phyloP scores from a whole-genome alignment of 2,797 vertebrate species.

The Sarcoramphus papa region DNA sequence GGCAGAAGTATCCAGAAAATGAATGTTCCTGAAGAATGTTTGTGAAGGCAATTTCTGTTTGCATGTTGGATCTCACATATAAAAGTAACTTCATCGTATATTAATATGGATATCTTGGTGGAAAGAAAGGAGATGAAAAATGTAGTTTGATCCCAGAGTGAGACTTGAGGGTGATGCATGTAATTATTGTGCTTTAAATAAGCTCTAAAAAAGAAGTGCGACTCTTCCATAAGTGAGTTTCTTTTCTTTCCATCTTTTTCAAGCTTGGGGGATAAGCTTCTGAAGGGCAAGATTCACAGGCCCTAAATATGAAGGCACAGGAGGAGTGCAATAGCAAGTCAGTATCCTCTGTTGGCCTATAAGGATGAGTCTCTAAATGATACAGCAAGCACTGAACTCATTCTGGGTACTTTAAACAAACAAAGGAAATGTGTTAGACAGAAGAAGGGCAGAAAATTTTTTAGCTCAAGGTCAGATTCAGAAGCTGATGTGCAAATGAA shows the following conservation, averaged over 20 bases:
- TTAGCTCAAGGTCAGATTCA: not conserved
- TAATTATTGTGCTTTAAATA: not conserved
- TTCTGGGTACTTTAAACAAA: not conserved
- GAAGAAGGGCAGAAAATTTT: not conserved
- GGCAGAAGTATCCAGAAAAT: not conserved
- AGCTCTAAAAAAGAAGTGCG: not conserved
- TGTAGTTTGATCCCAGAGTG: not conserved
- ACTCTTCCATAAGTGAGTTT: not conserved
- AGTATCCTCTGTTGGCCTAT: not conserved
- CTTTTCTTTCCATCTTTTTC: not conserved
- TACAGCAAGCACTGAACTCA: not conserved
- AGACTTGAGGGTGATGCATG: not conserved
- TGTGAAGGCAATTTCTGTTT: not conserved
- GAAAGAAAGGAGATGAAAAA: not conserved
- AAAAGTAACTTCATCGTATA: not conserved
- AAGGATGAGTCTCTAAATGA: not conserved
- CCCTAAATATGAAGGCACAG: not conserved
- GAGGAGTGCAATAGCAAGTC: not conserved
- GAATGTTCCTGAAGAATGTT: not conserved
- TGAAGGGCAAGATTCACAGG: not conserved
- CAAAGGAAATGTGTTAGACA: not conserved
- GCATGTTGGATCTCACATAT: not conserved
- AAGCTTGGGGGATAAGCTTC: not conserved
- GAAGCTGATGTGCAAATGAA: not conserved
- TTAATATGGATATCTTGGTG: not conserved